Conservation (phyloP, 1,140 invertebrate species). For the Tachypleus tridentatus region DNA sequence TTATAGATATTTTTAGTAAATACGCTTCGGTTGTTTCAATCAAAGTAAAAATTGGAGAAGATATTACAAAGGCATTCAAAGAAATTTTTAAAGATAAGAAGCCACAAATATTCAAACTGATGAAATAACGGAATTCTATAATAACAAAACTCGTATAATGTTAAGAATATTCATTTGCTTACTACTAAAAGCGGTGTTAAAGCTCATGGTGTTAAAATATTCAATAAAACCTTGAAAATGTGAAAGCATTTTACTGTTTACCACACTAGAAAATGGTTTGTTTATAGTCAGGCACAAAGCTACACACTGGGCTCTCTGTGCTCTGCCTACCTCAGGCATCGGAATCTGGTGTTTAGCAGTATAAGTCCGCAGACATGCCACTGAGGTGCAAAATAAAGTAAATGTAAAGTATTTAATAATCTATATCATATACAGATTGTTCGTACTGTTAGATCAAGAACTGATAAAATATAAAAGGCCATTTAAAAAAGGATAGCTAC, state of each 20-base stretch:
- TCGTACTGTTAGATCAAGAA: not conserved
- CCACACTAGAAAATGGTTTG: slow-evolving; percentile 20
- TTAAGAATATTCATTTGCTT: slow-evolving; percentile 16
- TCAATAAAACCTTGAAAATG: slow-evolving; percentile 28
- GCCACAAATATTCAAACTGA: slow-evolving; percentile 37
- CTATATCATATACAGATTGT: slow-evolving; percentile 6
- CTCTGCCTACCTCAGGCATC: no score
- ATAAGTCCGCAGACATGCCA: no score
- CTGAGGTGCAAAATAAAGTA: slow-evolving; percentile 24
- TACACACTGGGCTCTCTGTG: no score
- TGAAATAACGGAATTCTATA: slow-evolving; percentile 36
- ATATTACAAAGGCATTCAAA: slow-evolving; percentile 22
- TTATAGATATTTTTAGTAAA: slow-evolving; percentile 39
- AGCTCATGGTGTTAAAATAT: slow-evolving; percentile 27
- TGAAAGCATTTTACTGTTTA: slow-evolving; percentile 26
- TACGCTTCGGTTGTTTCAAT: slow-evolving; percentile 35
- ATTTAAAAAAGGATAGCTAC: slow-evolving; percentile 24
- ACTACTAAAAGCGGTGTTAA: slow-evolving; percentile 25
- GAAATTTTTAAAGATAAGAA: slow-evolving; percentile 25
- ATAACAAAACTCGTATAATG: slow-evolving; percentile 21
- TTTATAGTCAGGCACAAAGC: no score
- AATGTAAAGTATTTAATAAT: slow-evolving; percentile 26
- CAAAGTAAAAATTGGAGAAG: slow-evolving; percentile 35
- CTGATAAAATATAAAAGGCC: slow-evolving; percentile 14
- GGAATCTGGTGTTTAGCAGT: no score